Base-by-base conservation (phyloP, 2,888 invertebrate species). In the Horisme vitalbata region DNA sequence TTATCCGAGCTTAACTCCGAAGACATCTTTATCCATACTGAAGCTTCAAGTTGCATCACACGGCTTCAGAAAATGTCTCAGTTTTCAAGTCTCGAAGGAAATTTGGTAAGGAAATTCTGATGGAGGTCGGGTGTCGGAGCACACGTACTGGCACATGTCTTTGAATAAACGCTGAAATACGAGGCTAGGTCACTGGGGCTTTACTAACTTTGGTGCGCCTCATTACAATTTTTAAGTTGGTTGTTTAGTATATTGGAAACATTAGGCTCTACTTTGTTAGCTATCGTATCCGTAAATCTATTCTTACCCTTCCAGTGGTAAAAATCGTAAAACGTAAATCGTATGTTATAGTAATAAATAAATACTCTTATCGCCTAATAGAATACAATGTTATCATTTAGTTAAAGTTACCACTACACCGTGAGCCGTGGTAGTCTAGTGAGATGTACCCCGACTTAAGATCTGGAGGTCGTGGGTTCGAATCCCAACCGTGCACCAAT, bases 41-140 rank as follows among this genome's bases (percentile, higher is more conserved):
- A 49, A 56, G 56, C 41, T 45, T 58, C 54, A 48, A 43, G 48
- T 59, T 59, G 56, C 56, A 57, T 50, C 41, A 41, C 26, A 39
- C 28, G 24, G 32, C 39, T 54, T 54, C 44, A 36, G 38, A 54
- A 54, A 59, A 56, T 54, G 54, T 54, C 56, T 56, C 56, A 52
- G 59, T 52, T 59, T 59, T 54, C 59, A 48, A 54, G 48, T 59
- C 59, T 59, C 59, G 56, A 49, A 59, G 57, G 57, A 59, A 57
- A 59, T 59, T 59, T 48, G 50, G 55, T 55, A 60, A 56, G 57
- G 50, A 62, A 60, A 60, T 60, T 51, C 55, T 57, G 52, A 55
- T 51, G 45, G 53, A 55, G 54, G 52, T 59, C 57, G 57, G 48
- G 48, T 59, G 51, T 57, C 52, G 41, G 43, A 33, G 44, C 45